These are phyloP conservation scores for Trichogramma pretiosum DNA, from an alignment of 1,140 invertebrate species.

Conservation along the genomic window DNA sequence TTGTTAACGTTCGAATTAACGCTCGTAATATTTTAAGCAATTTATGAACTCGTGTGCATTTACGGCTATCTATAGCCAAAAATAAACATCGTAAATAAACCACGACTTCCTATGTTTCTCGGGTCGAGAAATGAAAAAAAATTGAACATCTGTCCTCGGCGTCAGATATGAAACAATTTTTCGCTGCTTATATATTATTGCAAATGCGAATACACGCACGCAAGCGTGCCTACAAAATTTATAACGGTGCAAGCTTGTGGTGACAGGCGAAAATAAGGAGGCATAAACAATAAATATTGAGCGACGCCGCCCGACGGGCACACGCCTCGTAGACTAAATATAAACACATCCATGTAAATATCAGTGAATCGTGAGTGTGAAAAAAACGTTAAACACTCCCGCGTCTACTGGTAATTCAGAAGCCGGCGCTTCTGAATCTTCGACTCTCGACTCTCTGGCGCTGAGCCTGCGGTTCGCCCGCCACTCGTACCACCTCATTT, in stretches of 20 bases:
- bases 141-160: conserved; percentile 2
- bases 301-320: conserved; percentile 14
- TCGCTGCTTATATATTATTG: no score
- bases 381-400: conserved; percentile 29
- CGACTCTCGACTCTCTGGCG: no score
- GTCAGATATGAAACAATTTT: conserved; percentile 13
- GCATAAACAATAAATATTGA: conserved; percentile 28
- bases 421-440: no score
- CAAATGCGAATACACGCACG: no score
- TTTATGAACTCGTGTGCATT: no score
- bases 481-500: no score
- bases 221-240: no score
- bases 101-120: neutral
- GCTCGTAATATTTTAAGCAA: no score
- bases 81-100: conserved; percentile 9
- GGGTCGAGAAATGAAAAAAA: neutral
- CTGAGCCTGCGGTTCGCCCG: no score
- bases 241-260: conserved; percentile 11
- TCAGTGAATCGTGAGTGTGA: conserved; percentile 21
- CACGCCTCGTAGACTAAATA: conserved; percentile 31
- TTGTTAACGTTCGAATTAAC: no score
- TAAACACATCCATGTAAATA: conserved; percentile 33
- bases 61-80: no score
- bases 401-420: no score
- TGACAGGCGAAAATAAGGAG: conserved; percentile 23